Conservation (phyloP, 2,797 vertebrate species). For the Harpagifer antarcticus region DNA sequence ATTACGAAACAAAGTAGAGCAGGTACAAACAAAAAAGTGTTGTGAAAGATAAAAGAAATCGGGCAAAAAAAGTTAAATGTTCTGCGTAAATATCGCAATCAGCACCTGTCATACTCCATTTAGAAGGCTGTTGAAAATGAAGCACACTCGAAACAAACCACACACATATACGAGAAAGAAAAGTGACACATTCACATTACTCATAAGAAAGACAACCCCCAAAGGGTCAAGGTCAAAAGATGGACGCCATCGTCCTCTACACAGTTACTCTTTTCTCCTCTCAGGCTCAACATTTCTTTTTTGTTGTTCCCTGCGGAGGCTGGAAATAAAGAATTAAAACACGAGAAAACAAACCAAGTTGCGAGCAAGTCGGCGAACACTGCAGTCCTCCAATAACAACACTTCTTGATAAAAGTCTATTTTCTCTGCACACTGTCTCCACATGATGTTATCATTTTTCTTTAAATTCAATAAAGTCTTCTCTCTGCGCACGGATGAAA, state of each 20-base stretch:
- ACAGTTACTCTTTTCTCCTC: constrained; percentile 34
- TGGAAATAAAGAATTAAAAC: constrained; percentile 80
- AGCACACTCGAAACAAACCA: not conserved
- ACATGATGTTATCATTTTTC: constrained; percentile 79
- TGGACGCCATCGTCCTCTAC: constrained; percentile 9
- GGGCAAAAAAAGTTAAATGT: constrained; percentile 14
- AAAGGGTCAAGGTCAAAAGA: constrained; percentile 45
- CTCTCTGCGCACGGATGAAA: constrained; percentile 60
- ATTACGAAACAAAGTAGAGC: constrained; percentile 13
- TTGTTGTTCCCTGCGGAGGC: constrained; percentile 64
- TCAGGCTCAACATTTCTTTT: constrained; percentile 46
- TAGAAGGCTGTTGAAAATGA: not conserved
- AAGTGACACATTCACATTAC: constrained; percentile 4
- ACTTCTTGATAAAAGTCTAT: constrained; percentile 82
- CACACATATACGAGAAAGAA: not conserved
- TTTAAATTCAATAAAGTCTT: constrained; percentile 78
- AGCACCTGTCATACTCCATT: constrained; percentile 11
- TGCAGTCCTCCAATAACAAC: constrained; percentile 78
- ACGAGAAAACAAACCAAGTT: constrained; percentile 70
- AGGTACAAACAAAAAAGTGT: constrained; percentile 16
- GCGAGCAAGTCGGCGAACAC: constrained; percentile 64
- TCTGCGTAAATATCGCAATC: not conserved
- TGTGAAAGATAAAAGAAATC: constrained; percentile 10
- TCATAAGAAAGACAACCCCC: constrained; percentile 20
- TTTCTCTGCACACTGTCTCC: constrained; percentile 76